These are phyloP conservation scores for Carcharodon carcharias DNA, from an alignment of 2,797 vertebrate genomes.

Conservation along the genomic window DNA sequence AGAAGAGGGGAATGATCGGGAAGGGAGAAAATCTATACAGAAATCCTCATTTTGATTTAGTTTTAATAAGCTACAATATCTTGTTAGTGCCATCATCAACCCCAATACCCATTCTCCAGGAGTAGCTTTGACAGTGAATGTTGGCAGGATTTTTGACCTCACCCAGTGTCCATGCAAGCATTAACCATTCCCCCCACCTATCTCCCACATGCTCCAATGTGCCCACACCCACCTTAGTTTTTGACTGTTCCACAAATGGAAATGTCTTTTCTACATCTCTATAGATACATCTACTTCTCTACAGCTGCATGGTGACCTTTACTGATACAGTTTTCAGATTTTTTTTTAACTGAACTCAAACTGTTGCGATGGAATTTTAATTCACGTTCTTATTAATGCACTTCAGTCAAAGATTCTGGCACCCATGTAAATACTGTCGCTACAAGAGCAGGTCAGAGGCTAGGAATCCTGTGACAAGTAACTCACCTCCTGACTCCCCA, in stretches of 20 bases:
- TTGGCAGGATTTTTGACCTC: not conserved
- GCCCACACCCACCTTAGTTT: not conserved
- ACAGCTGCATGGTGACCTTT: not conserved
- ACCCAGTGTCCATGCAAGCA: not conserved
- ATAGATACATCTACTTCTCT: not conserved
- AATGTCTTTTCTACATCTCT: not conserved
- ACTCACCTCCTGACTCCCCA: too few species aligned
- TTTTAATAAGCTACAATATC: not conserved
- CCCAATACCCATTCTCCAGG: not conserved
- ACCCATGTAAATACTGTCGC: too few species aligned
- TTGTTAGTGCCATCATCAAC: not conserved
- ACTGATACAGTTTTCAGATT: not conserved
- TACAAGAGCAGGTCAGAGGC: too few species aligned
- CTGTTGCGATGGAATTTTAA: not conserved
- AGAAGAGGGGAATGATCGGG: not conserved
- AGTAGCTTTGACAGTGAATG: not conserved
- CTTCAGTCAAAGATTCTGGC: not conserved
- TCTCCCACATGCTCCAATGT: too few species aligned
- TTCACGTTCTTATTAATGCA: not conserved
- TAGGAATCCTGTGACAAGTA: too few species aligned
- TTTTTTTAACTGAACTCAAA: not conserved
- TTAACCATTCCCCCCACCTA: too few species aligned
- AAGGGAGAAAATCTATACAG: not conserved
- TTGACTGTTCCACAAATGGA: not conserved
- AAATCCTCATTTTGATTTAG: not conserved